These are phyloP conservation scores for Zaprionus gabonicus DNA, from an alignment of 1,140 invertebrate species.

Conservation along the genomic window DNA sequence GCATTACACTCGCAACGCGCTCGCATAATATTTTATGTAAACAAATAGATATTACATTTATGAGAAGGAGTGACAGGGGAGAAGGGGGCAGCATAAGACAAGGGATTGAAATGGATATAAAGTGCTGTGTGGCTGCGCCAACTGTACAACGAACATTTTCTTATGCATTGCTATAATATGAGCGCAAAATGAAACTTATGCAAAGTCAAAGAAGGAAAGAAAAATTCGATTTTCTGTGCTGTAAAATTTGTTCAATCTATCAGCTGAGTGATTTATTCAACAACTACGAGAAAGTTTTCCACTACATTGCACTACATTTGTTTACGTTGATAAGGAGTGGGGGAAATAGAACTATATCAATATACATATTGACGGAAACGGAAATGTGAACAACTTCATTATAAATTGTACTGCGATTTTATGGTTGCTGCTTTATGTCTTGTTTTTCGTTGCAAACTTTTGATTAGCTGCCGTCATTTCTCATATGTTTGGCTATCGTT, in stretches of 20 bases:
- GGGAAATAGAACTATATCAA: not conserved
- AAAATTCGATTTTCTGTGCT: not conserved
- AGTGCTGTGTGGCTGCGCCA: not conserved
- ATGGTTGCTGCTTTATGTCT: constrained; percentile 9
- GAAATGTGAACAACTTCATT: constrained; percentile 26
- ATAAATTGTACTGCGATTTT: constrained; percentile 14
- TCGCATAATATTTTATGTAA: constrained; percentile 73
- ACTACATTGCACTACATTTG: not conserved
- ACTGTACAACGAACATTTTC: not conserved
- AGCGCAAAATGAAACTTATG: not conserved
- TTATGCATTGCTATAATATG: not conserved
- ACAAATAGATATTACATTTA: constrained; percentile 48
- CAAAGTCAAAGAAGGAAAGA: not conserved
- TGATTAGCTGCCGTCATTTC: constrained; percentile 69
- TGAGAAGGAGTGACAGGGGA: not conserved
- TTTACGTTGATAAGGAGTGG: not conserved
- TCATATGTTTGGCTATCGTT: constrained; percentile 25
- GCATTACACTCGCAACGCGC: constrained; percentile 70
- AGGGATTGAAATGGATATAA: constrained; percentile 10
- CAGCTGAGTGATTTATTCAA: constrained; percentile 1
- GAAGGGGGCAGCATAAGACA: not conserved
- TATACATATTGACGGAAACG: not conserved
- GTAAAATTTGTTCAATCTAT: not conserved
- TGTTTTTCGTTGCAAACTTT: constrained; percentile 45
- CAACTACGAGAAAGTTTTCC: not conserved